Percentiles rank a stretch among this genome's conserved stretches.
phyloP scores from a whole-genome alignment of 2,888 invertebrate species.

The Deilephila elpenor region DNA sequence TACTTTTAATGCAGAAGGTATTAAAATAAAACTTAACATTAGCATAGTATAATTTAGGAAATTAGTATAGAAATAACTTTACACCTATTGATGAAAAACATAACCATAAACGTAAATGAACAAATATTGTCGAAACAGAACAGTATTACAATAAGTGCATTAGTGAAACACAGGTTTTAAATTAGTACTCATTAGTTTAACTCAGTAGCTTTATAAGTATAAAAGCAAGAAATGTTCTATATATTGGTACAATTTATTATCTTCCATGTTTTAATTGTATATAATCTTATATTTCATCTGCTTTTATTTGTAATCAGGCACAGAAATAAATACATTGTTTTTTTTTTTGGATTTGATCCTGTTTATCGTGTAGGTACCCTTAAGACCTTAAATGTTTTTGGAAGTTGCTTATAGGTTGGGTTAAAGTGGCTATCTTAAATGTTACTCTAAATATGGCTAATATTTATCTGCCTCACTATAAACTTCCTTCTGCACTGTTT shows the following conservation, averaged over 20 bases:
- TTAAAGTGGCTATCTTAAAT: neutral
- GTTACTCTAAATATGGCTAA: neutral
- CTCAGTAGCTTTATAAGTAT: neutral
- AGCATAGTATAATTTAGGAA: neutral
- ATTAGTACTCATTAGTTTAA: neutral
- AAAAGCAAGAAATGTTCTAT: too few relatives aligned
- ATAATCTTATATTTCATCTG: neutral
- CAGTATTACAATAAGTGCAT: neutral
- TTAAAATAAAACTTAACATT: constrained; percentile 8
- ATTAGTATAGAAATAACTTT: constrained; percentile 6
- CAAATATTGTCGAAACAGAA: neutral
- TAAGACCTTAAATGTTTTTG: neutral
- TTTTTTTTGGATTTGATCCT: neutral
- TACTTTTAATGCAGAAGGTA: neutral
- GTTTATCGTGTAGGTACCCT: neutral
- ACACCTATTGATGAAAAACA: neutral
- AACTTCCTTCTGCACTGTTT: too few relatives aligned
- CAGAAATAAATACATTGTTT: constrained; percentile 7
- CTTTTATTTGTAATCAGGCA: neutral
- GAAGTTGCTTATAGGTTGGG: neutral
- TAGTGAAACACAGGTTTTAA: neutral
- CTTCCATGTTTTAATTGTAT: neutral
- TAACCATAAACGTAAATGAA: neutral
- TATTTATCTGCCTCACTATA: too few relatives aligned
- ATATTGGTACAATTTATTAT: neutral